Base-by-base conservation (phyloP, 2,888 invertebrate species). In the Troilus luridus region DNA sequence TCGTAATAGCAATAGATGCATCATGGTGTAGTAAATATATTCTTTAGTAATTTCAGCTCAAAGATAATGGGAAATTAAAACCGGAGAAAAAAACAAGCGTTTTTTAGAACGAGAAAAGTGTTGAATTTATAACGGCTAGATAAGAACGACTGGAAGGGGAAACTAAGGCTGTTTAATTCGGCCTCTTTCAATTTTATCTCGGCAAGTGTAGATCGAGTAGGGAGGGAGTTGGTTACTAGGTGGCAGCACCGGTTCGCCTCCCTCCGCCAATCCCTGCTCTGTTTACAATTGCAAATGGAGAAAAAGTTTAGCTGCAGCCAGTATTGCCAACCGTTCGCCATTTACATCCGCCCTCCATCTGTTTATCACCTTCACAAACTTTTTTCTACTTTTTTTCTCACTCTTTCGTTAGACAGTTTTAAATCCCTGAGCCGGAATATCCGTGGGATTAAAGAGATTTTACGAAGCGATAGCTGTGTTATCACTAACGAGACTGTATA, bases 281-380 rank as follows among this genome's bases (percentile, higher is more conserved):
- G n/a, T 62, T 89, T 89, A 89, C 89, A 89, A 89, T 89, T 89
- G 89, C 89, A 89, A 89, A 67, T 89, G 54, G 62, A 64, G 89
- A 89, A 89, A 89, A 89, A 89, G 62, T 89, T 89, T 89, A 64
- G 89, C 89, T 41, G 56, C 10, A 7, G 56, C 41, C 41, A n/a
- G 85, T 85, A 85, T 85, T 85, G 85, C 85, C 85, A 85, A 85
- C 85, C 56, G 85, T 21, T 58, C 10, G 85, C n/a, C 56, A 85
- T 85, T 85, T 85, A 85, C 85, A 85, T 85, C 85, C 56, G 85
- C 12, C 56, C 85, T 85, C 85, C 85, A 21, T 85, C 85, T 85
- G 85, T 85, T 85, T 85, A 85, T 85, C 85, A 85, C 85, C 56
- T 85, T 54, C 56, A 54, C 85, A 10, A 85, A 21, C 56, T 85